Conservation (phyloP, 2,797 vertebrate species). For the Heliangelus exortis region DNA sequence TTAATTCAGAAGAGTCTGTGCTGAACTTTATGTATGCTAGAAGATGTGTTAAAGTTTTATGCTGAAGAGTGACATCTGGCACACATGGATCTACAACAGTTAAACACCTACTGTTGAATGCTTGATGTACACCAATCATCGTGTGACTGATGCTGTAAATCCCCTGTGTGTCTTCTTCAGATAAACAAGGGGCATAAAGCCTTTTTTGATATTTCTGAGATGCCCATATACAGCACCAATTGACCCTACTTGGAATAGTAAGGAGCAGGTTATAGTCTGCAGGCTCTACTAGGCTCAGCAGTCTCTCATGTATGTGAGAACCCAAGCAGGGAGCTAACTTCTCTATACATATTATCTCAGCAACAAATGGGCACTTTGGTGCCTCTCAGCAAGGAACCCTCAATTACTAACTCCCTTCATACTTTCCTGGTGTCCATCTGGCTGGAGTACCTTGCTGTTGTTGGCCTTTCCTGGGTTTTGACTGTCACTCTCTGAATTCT, state of each 20-base stretch:
- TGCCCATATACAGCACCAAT: neutral
- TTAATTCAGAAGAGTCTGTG: neutral
- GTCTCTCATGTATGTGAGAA: neutral
- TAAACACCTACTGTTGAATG: neutral
- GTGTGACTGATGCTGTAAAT: accelerated
- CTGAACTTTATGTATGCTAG: neutral
- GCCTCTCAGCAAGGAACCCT: neutral
- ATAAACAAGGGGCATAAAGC: neutral
- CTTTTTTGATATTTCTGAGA: neutral
- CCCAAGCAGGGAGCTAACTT: neutral
- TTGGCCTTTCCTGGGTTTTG: neutral
- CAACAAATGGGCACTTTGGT: neutral
- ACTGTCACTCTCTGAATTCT: neutral
- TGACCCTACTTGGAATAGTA: neutral
- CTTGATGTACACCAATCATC: neutral
- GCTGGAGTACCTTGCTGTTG: neutral
- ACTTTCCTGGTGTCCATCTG: neutral
- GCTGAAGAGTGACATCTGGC: neutral
- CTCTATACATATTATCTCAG: neutral
- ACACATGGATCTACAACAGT: neutral
- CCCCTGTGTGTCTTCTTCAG: neutral
- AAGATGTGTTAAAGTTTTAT: neutral
- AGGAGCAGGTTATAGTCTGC: neutral
- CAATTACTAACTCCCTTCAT: neutral
- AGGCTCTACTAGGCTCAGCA: neutral